A percentile compares a stretch with the other conserved stretches of the same genome.
Evolutionary conservation across 2,113 vertebrate species (phyloP).

Genomic region (Callaeas wilsoni): DNA sequence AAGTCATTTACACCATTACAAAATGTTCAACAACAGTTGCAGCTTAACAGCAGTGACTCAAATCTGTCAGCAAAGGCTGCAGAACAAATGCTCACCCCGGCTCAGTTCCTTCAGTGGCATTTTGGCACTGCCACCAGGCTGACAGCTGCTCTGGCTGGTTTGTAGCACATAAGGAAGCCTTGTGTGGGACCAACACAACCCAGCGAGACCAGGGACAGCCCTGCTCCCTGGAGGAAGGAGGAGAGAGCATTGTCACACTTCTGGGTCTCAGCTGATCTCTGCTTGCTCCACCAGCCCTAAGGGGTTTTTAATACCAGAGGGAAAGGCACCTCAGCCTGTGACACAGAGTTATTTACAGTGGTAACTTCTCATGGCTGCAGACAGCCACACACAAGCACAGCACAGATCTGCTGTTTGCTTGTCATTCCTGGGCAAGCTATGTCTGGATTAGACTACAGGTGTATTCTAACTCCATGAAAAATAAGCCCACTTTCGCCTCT

Average conservation of each 20-base stretch:
- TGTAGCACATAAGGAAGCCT: background rate
- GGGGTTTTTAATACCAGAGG: background rate
- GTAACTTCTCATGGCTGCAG: background rate
- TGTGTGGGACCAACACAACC: background rate
- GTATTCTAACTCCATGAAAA: background rate
- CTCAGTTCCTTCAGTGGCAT: background rate
- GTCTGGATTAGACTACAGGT: background rate
- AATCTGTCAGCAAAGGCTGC: background rate
- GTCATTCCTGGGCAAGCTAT: background rate
- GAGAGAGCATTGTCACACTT: accelerated
- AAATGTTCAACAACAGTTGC: background rate
- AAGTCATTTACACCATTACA: too few relatives aligned
- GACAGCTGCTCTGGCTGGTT: background rate
- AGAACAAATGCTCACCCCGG: background rate
- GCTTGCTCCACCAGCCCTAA: background rate
- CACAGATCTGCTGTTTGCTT: background rate
- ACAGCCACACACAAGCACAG: accelerated
- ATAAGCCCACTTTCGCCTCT: background rate
- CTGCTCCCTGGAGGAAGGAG: background rate
- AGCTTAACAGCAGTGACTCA: background rate
- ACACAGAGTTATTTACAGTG: background rate
- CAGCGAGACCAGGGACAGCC: background rate
- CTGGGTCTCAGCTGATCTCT: background rate
- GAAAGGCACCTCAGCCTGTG: background rate
- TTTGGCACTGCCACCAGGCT: background rate